Evolutionary conservation across 2,888 invertebrate species (phyloP).

Genomic region (Drosophila acutilabella): DNA sequence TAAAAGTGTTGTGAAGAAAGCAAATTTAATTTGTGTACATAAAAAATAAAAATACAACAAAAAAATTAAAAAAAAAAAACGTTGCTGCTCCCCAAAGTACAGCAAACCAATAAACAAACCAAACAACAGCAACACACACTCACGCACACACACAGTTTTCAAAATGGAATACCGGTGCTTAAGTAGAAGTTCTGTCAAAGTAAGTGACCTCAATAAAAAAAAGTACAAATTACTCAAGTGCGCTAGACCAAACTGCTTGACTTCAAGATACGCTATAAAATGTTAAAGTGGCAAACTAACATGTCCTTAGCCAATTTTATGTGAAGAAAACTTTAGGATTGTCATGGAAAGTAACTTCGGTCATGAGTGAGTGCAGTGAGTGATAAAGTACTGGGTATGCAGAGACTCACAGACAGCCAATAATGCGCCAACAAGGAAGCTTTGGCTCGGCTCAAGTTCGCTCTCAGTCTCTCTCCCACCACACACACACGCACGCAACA

Average conservation of each 20-base stretch:
- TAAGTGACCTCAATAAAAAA: constrained; percentile 85
- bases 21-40: constrained; percentile 48
- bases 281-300: neutral
- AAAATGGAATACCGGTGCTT: constrained; percentile 85
- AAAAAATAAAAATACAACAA: constrained; percentile 15
- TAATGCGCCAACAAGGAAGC: constrained; percentile 65
- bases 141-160: constrained; percentile 60
- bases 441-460: constrained; percentile 24
- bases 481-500: neutral
- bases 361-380: neutral
- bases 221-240: constrained; percentile 2
- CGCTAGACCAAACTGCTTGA: constrained; percentile 20
- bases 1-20: constrained; percentile 49
- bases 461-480: constrained; percentile 27
- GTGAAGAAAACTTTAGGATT: neutral
- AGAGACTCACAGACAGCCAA: constrained; percentile 36
- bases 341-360: neutral
- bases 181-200: constrained; percentile 84
- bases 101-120: constrained; percentile 54
- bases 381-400: constrained; percentile 28
- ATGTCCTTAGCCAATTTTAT: too few species aligned
- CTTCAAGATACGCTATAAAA: constrained; percentile 25
- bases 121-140: constrained; percentile 36
- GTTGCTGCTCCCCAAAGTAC: constrained; percentile 50
- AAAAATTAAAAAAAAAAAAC: constrained; percentile 20